Conservation (phyloP, 1,140 invertebrate species). For the Musca vetustissima region DNA sequence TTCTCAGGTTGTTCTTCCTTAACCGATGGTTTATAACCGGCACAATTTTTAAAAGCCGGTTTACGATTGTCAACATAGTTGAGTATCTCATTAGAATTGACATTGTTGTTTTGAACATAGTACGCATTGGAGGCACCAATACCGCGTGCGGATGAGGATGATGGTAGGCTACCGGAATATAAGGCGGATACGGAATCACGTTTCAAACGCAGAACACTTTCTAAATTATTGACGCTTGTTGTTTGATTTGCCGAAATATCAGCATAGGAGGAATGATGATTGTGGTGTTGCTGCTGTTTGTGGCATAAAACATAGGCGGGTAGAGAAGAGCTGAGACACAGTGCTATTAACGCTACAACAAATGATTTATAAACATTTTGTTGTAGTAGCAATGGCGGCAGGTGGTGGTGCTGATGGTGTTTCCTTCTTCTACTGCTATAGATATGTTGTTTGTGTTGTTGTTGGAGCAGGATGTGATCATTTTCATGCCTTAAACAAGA, state of each 20-base stretch:
- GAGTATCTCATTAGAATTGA: constrained; percentile 25
- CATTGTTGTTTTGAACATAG: constrained; percentile 27
- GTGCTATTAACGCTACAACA: not conserved
- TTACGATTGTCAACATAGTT: constrained; percentile 63
- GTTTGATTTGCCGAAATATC: not conserved
- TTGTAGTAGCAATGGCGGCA: no score
- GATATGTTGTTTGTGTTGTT: not conserved
- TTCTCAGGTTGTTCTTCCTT: constrained; percentile 65
- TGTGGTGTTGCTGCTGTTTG: not conserved
- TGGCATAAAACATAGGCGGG: constrained; percentile 10
- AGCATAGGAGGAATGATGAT: constrained; percentile 15
- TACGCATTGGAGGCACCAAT: constrained; percentile 22
- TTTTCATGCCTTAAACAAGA: not conserved
- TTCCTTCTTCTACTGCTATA: constrained; percentile 17
- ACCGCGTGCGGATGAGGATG: constrained; percentile 1
- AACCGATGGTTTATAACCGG: constrained; percentile 63
- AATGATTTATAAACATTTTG: not conserved
- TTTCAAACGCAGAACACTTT: not conserved
- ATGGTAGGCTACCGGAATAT: constrained; percentile 23
- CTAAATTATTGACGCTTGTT: not conserved
- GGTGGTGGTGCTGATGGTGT: no score
- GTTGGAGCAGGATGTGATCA: not conserved
- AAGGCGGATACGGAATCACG: constrained; percentile 18
- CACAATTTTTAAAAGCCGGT: constrained; percentile 70
- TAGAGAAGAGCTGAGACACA: not conserved